Percentiles rank a stretch among this genome's conserved stretches.
Evolutionary conservation across 64 coral and sea anemone genomes (phyloP).

Genomic region (Anthopleura sola): DNA sequence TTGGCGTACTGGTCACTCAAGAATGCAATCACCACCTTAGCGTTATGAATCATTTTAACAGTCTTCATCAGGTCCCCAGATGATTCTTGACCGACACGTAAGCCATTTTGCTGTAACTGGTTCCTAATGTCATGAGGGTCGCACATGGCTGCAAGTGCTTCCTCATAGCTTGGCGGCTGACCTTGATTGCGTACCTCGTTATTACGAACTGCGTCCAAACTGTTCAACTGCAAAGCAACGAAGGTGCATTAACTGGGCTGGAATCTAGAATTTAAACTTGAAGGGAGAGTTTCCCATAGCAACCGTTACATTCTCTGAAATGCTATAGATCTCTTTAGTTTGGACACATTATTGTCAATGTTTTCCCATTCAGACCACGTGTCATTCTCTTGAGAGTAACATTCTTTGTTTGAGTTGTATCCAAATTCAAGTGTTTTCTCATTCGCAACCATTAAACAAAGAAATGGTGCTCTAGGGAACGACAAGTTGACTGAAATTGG

Average conservation of each 20-base stretch:
- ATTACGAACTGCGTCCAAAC: conserved; percentile 56
- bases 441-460: too few species aligned
- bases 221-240: conserved; percentile 48
- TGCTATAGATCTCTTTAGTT: too few species aligned
- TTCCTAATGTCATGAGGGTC: conserved; percentile 74
- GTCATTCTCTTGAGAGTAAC: too few species aligned
- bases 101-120: conserved; percentile 47
- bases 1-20: conserved; percentile 88
- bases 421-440: too few species aligned
- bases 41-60: conserved; percentile 64
- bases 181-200: conserved; percentile 31
- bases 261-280: too few species aligned
- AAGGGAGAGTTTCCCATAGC: too few species aligned
- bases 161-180: conserved; percentile 64
- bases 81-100: conserved; percentile 40
- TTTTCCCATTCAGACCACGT: too few species aligned
- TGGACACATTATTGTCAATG: too few species aligned
- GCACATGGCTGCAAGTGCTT: conserved; percentile 51
- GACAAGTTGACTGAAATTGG: too few species aligned
- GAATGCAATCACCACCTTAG: conserved; percentile 91
- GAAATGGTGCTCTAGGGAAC: too few species aligned
- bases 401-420: too few species aligned
- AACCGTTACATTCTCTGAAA: too few species aligned
- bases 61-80: conserved; percentile 48
- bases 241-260: not conserved